Base-by-base conservation (phyloP, 2,888 invertebrate genomes). In the Cartodere bifasciata region DNA sequence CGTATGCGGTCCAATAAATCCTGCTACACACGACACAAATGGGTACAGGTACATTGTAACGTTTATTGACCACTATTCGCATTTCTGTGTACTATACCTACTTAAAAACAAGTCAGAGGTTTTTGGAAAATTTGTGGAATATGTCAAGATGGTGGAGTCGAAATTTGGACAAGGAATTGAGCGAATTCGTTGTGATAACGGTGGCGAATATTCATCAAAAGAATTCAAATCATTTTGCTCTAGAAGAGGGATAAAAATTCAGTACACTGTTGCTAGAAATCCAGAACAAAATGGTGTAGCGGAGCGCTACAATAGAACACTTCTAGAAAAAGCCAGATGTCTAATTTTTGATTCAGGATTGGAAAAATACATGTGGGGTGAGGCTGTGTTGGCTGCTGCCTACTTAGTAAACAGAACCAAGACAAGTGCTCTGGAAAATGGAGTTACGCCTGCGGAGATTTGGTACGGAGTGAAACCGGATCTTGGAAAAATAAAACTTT, bases 271-370 rank as follows among this genome's bases (percentile, higher is more conserved):
- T 3, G 35, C 43, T 4, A 40, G 44, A 20, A 43, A 38, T 29
- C 47, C 48, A 4, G 37, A 49, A 32, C 43, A 45, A 20, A 46
- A 46, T 29, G 48, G 47, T 3, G 41, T 40, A 25, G 32, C 46
- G 2, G 46, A 52, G 32, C 32, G 49, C 14, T 36, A 43, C 9
- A 48, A 50, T 20, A 27, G 48, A 9, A 48, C 47, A 4, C 32
- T 48, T n/a, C 27, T 44, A 6, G 43, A 50, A 13, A 46, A 44
- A 31, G 41, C 42, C 4, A 35, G 48, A 20, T 39, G 44, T 13
- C 37, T 46, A 33, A 34, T 47, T 12, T 34, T 39, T 28, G 47
- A 46, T 21, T 29, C 40, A 2, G 36, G 34, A 10, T 16, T 46
- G 20, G 39, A 42, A 10, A 43, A 43, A 24, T 15, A 32, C 13